Conservation (phyloP, 2,797 vertebrate species). For the Yasuhikotakia modesta region DNA sequence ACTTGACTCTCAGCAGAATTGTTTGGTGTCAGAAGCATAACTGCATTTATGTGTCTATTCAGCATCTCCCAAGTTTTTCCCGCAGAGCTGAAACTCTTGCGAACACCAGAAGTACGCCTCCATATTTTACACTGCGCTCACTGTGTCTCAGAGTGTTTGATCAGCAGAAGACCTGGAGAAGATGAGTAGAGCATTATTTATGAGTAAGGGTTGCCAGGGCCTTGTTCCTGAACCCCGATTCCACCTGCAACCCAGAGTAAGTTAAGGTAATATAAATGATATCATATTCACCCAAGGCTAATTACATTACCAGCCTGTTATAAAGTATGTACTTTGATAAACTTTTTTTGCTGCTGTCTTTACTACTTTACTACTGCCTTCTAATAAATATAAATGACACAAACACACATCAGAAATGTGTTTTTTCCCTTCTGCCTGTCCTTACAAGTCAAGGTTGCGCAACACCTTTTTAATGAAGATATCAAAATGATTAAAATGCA, state of each 20-base stretch:
- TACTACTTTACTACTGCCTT: slow-evolving; percentile 50
- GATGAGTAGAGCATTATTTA: slow-evolving; percentile 54
- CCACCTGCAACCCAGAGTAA: slow-evolving; percentile 14
- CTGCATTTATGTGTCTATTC: slow-evolving; percentile 38
- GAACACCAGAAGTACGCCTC: slow-evolving; percentile 22
- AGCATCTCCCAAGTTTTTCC: slow-evolving; percentile 42
- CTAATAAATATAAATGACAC: slow-evolving; percentile 66
- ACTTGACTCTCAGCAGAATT: slow-evolving; percentile 16
- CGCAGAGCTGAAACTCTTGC: slow-evolving; percentile 43
- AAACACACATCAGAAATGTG: slow-evolving; percentile 54
- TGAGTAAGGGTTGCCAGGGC: slow-evolving; percentile 42
- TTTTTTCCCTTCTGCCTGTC: slow-evolving; percentile 39
- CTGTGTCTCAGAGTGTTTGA: slow-evolving; percentile 38
- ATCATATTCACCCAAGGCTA: slow-evolving; percentile 55
- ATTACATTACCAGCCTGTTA: slow-evolving; percentile 61
- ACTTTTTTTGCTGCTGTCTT: slow-evolving; percentile 61
- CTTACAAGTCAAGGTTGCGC: slow-evolving; percentile 58
- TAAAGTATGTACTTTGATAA: slow-evolving; percentile 56
- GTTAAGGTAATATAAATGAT: slow-evolving; percentile 51
- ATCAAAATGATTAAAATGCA: background rate
- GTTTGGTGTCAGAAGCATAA: slow-evolving; percentile 7
- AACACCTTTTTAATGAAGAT: slow-evolving; percentile 55
- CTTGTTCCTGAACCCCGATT: slow-evolving; percentile 20
- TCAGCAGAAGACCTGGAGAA: slow-evolving; percentile 46
- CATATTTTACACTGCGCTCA: slow-evolving; percentile 7